These are phyloP conservation scores for Knipowitschia caucasica DNA, from an alignment of 2,797 vertebrate genomes.

Conservation along the genomic window DNA sequence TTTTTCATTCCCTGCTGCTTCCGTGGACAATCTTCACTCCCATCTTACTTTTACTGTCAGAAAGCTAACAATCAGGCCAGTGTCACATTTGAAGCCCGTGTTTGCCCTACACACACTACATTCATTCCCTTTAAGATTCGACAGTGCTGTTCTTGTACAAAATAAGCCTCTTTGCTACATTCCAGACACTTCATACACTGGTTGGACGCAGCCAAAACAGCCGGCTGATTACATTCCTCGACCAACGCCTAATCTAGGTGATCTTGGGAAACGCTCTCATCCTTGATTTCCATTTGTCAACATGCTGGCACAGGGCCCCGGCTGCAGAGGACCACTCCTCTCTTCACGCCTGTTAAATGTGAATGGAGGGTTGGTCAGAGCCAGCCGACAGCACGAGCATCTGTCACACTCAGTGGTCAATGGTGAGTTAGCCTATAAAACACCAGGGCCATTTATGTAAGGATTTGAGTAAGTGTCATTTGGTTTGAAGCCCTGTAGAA, in stretches of 20 bases:
- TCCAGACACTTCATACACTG: not conserved
- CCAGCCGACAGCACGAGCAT: not conserved
- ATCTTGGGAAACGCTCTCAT: constrained; percentile 31
- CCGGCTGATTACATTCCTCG: constrained; percentile 48
- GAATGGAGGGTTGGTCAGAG: constrained; percentile 20
- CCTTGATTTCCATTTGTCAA: constrained; percentile 21
- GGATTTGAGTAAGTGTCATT: too few species aligned
- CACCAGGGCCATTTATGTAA: too few species aligned
- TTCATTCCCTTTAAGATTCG: constrained; percentile 12
- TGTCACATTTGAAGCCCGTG: constrained; percentile 52
- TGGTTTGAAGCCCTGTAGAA: too few species aligned
- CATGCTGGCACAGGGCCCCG: constrained; percentile 41
- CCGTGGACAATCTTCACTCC: constrained; percentile 18
- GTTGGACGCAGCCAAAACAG: constrained; percentile 26
- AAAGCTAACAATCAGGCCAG: constrained; percentile 42
- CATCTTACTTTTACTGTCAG: constrained; percentile 39
- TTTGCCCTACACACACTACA: constrained; percentile 48
- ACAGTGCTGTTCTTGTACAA: not conserved
- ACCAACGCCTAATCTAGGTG: constrained; percentile 19
- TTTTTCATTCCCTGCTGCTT: constrained; percentile 5
- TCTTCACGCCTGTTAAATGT: constrained; percentile 11
- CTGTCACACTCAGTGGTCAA: not conserved
- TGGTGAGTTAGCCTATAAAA: not conserved
- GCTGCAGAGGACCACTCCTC: constrained; percentile 14
- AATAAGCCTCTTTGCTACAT: not conserved